phyloP scores from a whole-genome alignment of 2,888 invertebrate species.

The Chrysolina oricalcia region DNA sequence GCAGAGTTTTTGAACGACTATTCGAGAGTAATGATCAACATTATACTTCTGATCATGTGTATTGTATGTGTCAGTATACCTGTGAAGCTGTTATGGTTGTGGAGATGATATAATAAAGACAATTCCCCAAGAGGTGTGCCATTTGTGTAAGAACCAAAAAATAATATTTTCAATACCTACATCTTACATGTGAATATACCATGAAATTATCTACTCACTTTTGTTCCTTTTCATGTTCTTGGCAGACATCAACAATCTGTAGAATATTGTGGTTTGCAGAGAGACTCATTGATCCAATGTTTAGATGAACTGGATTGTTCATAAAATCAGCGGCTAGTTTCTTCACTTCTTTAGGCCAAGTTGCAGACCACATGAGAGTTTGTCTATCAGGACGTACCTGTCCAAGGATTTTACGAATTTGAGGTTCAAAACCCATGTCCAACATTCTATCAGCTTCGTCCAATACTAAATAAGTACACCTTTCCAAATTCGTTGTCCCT shows the following conservation, averaged over 20 bases:
- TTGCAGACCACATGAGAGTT: conserved; percentile 98
- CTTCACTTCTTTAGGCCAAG: conserved; percentile 97
- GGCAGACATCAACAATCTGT: conserved; percentile 89
- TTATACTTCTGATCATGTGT: no score
- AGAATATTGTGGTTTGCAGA: conserved; percentile 94
- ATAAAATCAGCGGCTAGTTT: conserved; percentile 94
- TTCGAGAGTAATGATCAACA: no score
- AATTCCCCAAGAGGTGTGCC: no score
- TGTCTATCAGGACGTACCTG: conserved; percentile 95
- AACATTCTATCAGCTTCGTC: conserved; percentile 98
- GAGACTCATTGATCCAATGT: conserved; percentile 90
- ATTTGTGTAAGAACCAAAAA: background rate
- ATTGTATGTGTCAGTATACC: no score
- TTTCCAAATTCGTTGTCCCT: conserved; percentile 80
- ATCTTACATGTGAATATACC: conserved; percentile 42
- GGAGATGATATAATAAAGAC: no score
- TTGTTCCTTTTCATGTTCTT: conserved; percentile 87
- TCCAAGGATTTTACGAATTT: conserved; percentile 93
- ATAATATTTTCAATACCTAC: no score
- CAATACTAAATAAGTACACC: conserved; percentile 90
- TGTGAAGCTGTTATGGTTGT: no score
- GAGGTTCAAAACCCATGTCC: conserved; percentile 98
- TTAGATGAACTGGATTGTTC: conserved; percentile 90
- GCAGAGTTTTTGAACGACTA: no score
- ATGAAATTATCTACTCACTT: conserved; percentile 75